These are phyloP conservation scores for Priocnemis perturbator DNA, from an alignment of 2,888 invertebrate genomes.

Conservation along the genomic window DNA sequence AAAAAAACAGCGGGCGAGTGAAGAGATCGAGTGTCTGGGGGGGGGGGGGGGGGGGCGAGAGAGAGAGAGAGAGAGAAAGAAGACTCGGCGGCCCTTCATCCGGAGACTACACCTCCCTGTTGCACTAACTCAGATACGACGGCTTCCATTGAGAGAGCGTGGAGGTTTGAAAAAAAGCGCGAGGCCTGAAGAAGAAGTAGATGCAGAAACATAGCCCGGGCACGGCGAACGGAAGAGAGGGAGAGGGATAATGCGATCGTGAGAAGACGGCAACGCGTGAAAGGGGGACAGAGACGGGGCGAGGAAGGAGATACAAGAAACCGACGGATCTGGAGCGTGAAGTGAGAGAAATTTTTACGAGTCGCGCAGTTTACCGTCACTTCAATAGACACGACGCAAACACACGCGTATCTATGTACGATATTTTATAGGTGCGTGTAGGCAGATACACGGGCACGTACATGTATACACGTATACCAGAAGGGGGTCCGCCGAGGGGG, in stretches of 20 bases:
- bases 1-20: constrained; percentile 22
- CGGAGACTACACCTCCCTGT: neutral
- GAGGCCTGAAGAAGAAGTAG: constrained; percentile 8
- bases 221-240: constrained; percentile 6
- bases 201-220: constrained; percentile 2
- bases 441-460: neutral
- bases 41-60: neutral
- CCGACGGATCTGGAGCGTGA: constrained; percentile 62
- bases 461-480: neutral
- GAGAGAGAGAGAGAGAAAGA: neutral
- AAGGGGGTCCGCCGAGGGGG: constrained; percentile 5
- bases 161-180: constrained; percentile 5
- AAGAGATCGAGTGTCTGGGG: neutral
- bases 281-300: constrained; percentile 16
- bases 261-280: constrained; percentile 32
- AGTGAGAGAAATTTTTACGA: constrained; percentile 61
- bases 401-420: constrained; percentile 11
- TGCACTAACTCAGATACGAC: too few species aligned
- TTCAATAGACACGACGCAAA: constrained; percentile 65
- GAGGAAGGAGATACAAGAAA: constrained; percentile 55
- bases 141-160: neutral
- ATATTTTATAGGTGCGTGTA: neutral
- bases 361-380: constrained; percentile 65
- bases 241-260: constrained; percentile 14
- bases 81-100: neutral